Evolutionary conservation across 2,797 vertebrate genomes (phyloP).

Genomic region (Coracias cyanogaster): DNA sequence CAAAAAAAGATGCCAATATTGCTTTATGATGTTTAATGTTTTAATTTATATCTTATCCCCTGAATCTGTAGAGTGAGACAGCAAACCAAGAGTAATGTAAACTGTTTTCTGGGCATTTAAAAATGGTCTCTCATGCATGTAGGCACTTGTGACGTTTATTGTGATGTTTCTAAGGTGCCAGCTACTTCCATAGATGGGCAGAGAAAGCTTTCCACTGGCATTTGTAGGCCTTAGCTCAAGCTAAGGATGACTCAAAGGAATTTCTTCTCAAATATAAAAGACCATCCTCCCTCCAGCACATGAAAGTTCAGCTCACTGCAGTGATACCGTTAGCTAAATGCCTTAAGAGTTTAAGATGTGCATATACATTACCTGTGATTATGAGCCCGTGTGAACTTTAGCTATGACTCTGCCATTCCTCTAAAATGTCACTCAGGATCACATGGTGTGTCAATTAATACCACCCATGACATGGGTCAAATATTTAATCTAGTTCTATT

Average conservation of each 20-base stretch:
- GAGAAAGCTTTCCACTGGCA: conserved; percentile 37
- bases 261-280: not conserved
- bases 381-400: not conserved
- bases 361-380: not conserved
- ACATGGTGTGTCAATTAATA: conserved; percentile 55
- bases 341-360: not conserved
- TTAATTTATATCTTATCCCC: not conserved
- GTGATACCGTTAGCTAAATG: not conserved
- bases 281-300: not conserved
- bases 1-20: not conserved
- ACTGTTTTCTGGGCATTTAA: not conserved
- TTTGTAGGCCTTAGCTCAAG: not conserved
- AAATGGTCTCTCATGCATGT: not conserved
- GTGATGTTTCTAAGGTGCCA: not conserved
- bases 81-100: not conserved
- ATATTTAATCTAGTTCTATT: conserved; percentile 65
- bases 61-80: not conserved
- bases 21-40: not conserved
- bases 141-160: not conserved
- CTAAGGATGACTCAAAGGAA: not conserved
- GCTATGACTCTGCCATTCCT: conserved; percentile 53
- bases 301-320: not conserved
- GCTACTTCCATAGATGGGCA: not conserved
- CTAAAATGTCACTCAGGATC: conserved; percentile 76
- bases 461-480: conserved; percentile 6